phyloP scores from a whole-genome alignment of 2,888 invertebrate species.

The Allophyes oxyacanthae region DNA sequence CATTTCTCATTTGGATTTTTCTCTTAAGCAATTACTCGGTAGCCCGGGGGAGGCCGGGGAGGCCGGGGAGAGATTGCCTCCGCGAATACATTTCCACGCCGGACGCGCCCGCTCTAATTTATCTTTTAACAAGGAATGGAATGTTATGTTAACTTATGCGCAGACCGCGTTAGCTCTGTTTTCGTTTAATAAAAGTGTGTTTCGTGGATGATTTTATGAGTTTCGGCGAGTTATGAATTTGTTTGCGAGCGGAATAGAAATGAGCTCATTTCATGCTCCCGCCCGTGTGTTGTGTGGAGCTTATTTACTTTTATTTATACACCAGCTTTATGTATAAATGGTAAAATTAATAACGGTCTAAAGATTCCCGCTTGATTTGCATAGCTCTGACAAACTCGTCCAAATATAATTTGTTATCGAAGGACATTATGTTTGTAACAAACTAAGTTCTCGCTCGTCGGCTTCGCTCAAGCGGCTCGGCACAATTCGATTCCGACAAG shows the following conservation, averaged over 20 bases:
- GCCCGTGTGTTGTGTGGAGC: slow-evolving; percentile 61
- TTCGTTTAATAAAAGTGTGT: slow-evolving; percentile 84
- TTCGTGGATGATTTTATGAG: slow-evolving; percentile 80
- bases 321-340: slow-evolving; percentile 41
- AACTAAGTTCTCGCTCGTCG: slow-evolving; percentile 72
- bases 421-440: slow-evolving; percentile 71
- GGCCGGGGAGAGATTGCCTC: slow-evolving; percentile 77
- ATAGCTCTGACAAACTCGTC: slow-evolving; percentile 39
- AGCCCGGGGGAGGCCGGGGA: slow-evolving; percentile 72
- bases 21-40: slow-evolving; percentile 87
- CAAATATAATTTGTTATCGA: slow-evolving; percentile 61
- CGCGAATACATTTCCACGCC: slow-evolving; percentile 75
- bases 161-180: slow-evolving; percentile 79
- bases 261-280: slow-evolving; percentile 67
- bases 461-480: slow-evolving; percentile 72
- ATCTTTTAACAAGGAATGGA: slow-evolving; percentile 82
- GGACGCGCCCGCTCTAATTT: slow-evolving; percentile 79
- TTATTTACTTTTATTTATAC: slow-evolving; percentile 70
- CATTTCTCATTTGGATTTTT: slow-evolving; percentile 90
- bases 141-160: slow-evolving; percentile 84
- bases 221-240: slow-evolving; percentile 79
- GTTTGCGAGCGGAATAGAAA: slow-evolving; percentile 73
- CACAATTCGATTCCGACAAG: slow-evolving; percentile 78
- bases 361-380: slow-evolving; percentile 34
- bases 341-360: slow-evolving; percentile 31